Conservation (phyloP, 2,888 invertebrate species). For the Abrostola triplasia region DNA sequence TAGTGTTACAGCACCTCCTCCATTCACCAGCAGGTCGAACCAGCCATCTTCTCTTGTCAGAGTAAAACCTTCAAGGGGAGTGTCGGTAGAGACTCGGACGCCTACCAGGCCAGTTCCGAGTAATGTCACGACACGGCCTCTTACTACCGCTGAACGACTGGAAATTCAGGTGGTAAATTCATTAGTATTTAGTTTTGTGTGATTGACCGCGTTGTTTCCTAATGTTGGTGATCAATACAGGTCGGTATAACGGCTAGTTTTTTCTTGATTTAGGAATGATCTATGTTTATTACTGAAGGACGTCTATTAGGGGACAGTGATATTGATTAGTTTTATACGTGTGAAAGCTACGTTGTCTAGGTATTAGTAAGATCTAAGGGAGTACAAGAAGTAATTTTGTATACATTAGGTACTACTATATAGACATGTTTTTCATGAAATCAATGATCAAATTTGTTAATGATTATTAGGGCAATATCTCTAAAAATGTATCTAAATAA, state of each 20-base stretch:
- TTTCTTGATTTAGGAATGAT: slow-evolving; percentile 9
- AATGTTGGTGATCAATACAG: slow-evolving; percentile 9
- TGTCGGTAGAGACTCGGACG: slow-evolving; percentile 97
- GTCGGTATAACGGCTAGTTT: slow-evolving; percentile 6
- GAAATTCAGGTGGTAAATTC: slow-evolving; percentile 46
- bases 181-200: slow-evolving; percentile 14
- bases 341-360: slow-evolving; percentile 33
- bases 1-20: slow-evolving; percentile 98
- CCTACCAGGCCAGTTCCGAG: slow-evolving; percentile 98
- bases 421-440: background rate
- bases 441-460: slow-evolving; percentile 1
- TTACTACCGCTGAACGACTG: slow-evolving; percentile 98
- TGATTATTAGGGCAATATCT: slow-evolving; percentile 9
- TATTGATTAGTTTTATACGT: slow-evolving; percentile 11
- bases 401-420: background rate
- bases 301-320: slow-evolving; percentile 23
- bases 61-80: slow-evolving; percentile 98
- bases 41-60: slow-evolving; percentile 96
- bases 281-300: slow-evolving; percentile 26
- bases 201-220: background rate
- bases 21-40: slow-evolving; percentile 99
- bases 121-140: slow-evolving; percentile 97
- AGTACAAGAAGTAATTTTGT: slow-evolving; percentile 17
- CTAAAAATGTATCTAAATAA: slow-evolving; percentile 5
- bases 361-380: slow-evolving; percentile 23